Evolutionary conservation across 2,113 vertebrate genomes (phyloP).

Genomic region (Cephalophus harveyi): DNA sequence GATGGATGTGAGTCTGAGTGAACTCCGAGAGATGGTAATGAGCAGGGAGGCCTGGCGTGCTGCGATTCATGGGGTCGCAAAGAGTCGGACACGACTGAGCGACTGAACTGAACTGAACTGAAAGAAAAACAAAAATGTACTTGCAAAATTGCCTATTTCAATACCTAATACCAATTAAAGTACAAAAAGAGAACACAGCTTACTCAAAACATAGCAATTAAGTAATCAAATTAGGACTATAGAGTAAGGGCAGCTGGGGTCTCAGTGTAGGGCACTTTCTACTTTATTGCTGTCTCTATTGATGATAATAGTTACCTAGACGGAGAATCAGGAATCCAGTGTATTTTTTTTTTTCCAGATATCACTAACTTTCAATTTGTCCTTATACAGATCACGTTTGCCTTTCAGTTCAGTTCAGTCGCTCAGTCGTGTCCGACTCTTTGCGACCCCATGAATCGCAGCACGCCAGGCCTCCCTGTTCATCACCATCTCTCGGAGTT

Average conservation of each 20-base stretch:
- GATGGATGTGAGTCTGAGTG: too few relatives aligned
- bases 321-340: background rate
- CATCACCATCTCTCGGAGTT: too few relatives aligned
- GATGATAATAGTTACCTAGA: background rate
- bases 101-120: background rate
- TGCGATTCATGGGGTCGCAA: too few relatives aligned
- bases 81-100: background rate
- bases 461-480: too few relatives aligned
- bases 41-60: too few relatives aligned
- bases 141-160: background rate
- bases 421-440: too few relatives aligned
- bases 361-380: background rate
- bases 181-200: background rate
- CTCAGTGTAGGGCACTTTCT: background rate
- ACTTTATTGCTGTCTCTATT: background rate
- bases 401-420: too few relatives aligned
- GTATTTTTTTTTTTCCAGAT: background rate
- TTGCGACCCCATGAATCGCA: too few relatives aligned
- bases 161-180: background rate
- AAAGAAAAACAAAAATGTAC: background rate
- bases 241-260: background rate
- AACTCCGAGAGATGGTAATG: too few relatives aligned
- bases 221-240: background rate
- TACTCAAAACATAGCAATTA: background rate
- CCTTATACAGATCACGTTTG: background rate